Percentiles rank a stretch among this genome's conserved stretches.
Evolutionary conservation across 2,888 invertebrate genomes (phyloP).

Genomic region (Drosophila peninsularis): DNA sequence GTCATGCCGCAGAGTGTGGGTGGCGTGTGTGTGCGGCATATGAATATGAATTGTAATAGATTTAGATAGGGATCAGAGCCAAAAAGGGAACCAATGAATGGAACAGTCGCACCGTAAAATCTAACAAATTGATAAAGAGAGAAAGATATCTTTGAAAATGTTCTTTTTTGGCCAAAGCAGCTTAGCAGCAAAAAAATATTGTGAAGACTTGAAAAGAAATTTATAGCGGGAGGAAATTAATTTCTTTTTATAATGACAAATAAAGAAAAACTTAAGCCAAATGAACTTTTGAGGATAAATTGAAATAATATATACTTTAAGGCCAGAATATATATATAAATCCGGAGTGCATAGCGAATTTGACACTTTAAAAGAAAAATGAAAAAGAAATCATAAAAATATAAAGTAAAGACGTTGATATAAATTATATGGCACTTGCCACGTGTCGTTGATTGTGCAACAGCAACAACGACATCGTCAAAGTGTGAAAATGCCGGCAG

Average conservation of each 20-base stretch:
- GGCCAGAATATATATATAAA: slow-evolving; percentile 3
- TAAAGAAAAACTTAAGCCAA: slow-evolving; percentile 48
- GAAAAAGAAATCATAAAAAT: slow-evolving; percentile 17
- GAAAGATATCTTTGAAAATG: slow-evolving; percentile 38
- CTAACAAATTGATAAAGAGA: slow-evolving; percentile 55
- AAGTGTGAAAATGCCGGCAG: slow-evolving; percentile 76
- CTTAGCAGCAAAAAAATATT: slow-evolving; percentile 41
- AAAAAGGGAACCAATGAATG: slow-evolving; percentile 50
- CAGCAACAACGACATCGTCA: slow-evolving; percentile 20
- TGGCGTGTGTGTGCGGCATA: slow-evolving; percentile 52
- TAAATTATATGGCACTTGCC: slow-evolving; percentile 77
- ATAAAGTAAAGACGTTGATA: slow-evolving; percentile 47
- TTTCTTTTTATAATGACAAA: slow-evolving; percentile 54
- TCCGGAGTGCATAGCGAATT: slow-evolving; percentile 47
- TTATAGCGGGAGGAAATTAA: slow-evolving; percentile 32
- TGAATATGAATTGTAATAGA: slow-evolving; percentile 78
- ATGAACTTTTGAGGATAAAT: slow-evolving; percentile 37
- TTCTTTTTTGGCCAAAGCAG: slow-evolving; percentile 38
- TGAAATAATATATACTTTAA: slow-evolving; percentile 11
- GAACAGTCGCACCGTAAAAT: slow-evolving; percentile 67
- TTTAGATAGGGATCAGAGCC: slow-evolving; percentile 69
- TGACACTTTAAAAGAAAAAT: slow-evolving; percentile 38
- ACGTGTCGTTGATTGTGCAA: slow-evolving; percentile 74
- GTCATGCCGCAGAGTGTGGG: slow-evolving; percentile 21
- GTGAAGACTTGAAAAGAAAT: slow-evolving; percentile 39